Evolutionary conservation across 1,140 invertebrate genomes (phyloP).

Genomic region (Drosophila serrata): DNA sequence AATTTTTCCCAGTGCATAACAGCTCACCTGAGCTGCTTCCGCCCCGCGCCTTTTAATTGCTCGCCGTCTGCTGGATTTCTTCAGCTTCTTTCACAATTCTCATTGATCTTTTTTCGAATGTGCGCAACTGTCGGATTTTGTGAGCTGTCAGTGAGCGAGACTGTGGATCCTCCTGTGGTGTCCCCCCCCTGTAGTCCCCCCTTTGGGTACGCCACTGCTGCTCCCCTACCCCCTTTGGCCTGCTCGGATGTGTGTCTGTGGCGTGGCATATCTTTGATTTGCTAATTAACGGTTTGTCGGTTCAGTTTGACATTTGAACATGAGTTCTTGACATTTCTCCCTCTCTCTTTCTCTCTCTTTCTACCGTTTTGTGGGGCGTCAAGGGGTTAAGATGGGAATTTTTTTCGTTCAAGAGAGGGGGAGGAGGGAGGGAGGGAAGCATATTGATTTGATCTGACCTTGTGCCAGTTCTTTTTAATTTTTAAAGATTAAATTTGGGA

Average conservation of each 20-base stretch:
- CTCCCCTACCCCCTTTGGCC: neutral
- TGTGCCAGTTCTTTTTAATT: conserved; percentile 1
- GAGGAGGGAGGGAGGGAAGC: neutral
- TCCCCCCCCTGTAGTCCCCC: neutral
- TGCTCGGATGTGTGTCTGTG: conserved; percentile 38
- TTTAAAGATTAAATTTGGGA: no score
- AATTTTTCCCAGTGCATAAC: conserved; percentile 6
- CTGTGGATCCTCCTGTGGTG: conserved; percentile 15
- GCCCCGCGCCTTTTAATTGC: conserved; percentile 71
- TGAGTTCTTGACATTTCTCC: conserved; percentile 77
- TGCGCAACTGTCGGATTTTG: conserved; percentile 82
- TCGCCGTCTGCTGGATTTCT: conserved; percentile 76
- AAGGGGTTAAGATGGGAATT: conserved; percentile 12
- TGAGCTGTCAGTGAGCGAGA: conserved; percentile 66
- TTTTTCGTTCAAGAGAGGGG: neutral
- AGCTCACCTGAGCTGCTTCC: conserved; percentile 30
- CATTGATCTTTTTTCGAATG: conserved; percentile 83
- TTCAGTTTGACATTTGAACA: conserved; percentile 82
- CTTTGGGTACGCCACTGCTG: no score
- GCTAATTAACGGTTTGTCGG: conserved; percentile 84
- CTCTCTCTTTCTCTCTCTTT: conserved; percentile 15
- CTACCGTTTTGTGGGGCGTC: conserved; percentile 10
- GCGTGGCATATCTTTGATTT: conserved; percentile 82
- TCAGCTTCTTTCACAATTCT: conserved; percentile 82
- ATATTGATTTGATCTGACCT: conserved; percentile 39